Conservation (phyloP, 2,888 invertebrate species). For the Cryptocephalus moraei region DNA sequence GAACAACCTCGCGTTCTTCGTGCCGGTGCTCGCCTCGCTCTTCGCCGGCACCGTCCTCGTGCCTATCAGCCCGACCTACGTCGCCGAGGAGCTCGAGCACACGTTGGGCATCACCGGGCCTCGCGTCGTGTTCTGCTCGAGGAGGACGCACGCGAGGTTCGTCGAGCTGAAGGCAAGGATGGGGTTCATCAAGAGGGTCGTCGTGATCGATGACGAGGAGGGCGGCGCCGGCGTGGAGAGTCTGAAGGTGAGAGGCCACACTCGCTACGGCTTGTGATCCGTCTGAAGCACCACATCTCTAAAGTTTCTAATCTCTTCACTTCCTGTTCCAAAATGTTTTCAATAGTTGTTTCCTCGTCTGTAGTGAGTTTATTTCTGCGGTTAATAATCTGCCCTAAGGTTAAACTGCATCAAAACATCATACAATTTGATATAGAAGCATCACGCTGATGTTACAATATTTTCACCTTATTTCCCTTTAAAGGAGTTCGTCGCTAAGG, state of each 20-base stretch:
- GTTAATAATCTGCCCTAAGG: too few relatives aligned
- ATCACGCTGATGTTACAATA: too few relatives aligned
- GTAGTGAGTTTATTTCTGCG: too few relatives aligned
- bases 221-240: neutral
- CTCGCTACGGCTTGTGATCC: too few relatives aligned
- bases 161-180: conserved; percentile 37
- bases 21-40: conserved; percentile 22
- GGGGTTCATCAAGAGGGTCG: conserved; percentile 39
- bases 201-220: conserved; percentile 35
- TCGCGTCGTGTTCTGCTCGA: conserved; percentile 54
- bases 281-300: too few relatives aligned
- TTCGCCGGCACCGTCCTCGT: conserved; percentile 22
- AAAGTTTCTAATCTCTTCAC: too few relatives aligned
- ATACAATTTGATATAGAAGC: neutral
- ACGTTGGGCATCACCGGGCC: conserved; percentile 54
- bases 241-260: conserved; percentile 5
- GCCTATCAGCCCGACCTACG: conserved; percentile 21
- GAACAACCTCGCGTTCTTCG: conserved; percentile 23
- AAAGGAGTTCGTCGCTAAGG: conserved; percentile 4
- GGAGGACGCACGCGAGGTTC: conserved; percentile 39
- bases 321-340: too few relatives aligned
- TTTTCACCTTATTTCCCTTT: too few relatives aligned
- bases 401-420: too few relatives aligned
- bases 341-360: too few relatives aligned
- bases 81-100: conserved; percentile 33